Evolutionary conservation across 1,140 invertebrate species (phyloP).

Genomic region (Coptotermes formosanus): DNA sequence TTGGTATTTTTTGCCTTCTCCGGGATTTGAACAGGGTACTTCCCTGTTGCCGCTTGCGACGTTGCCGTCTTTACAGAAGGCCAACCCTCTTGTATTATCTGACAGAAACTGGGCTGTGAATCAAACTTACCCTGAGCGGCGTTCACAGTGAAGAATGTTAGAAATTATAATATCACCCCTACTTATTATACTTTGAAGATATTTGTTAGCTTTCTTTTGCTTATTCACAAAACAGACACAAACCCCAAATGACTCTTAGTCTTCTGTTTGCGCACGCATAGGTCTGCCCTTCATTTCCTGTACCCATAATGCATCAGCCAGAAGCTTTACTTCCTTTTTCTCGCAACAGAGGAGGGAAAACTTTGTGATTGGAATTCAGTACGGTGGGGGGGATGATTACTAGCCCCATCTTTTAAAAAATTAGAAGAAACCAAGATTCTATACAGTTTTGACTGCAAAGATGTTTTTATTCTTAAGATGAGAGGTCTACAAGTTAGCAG

Average conservation of each 20-base stretch:
- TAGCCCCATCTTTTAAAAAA: not conserved
- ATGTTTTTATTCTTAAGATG: not conserved
- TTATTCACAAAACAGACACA: not conserved
- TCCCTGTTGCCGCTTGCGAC: too few species aligned
- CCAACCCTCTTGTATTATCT: too few species aligned
- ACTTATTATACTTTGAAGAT: not conserved
- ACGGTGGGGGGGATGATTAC: not conserved
- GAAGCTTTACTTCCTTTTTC: slow-evolving; percentile 12
- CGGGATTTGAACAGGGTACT: too few species aligned
- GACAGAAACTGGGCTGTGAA: too few species aligned
- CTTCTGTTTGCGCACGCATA: not conserved
- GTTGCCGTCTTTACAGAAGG: too few species aligned
- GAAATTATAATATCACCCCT: too few species aligned
- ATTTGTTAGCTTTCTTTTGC: not conserved
- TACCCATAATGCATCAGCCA: slow-evolving; percentile 6
- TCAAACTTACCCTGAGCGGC: too few species aligned
- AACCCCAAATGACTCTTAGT: not conserved
- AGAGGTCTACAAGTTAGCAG: too few species aligned
- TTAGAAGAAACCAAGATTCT: not conserved
- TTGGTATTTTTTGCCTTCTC: too few species aligned
- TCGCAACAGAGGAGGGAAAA: not conserved
- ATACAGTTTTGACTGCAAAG: not conserved
- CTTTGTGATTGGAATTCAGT: slow-evolving; percentile 14
- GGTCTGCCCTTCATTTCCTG: not conserved
- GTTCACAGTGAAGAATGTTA: too few species aligned